phyloP scores from a whole-genome alignment of 1,140 invertebrate species.

The Polyergus mexicanus region DNA sequence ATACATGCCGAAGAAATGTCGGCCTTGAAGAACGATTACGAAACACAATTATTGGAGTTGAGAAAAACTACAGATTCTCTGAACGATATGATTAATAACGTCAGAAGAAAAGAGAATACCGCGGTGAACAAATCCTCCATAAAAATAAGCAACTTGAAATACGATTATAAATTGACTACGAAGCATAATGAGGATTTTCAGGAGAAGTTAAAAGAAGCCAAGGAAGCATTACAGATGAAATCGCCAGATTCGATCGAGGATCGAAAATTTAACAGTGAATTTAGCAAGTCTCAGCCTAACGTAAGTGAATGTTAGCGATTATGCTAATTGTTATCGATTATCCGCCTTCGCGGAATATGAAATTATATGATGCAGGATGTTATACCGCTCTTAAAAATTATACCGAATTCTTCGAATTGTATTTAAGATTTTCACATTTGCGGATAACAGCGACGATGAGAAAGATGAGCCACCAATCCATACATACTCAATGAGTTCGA shows the following conservation, averaged over 20 bases:
- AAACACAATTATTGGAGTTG: not conserved
- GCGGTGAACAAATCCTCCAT: not conserved
- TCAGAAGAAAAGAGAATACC: not conserved
- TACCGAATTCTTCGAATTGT: not conserved
- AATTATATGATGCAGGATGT: conserved; percentile 8
- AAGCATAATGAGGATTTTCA: not conserved
- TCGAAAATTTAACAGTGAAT: not conserved
- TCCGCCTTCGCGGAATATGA: not conserved
- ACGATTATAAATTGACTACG: not conserved
- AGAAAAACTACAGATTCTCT: not conserved
- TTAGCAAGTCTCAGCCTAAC: not conserved
- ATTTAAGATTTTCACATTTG: not conserved
- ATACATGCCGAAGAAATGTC: not conserved
- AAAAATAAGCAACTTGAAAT: not conserved
- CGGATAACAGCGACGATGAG: not conserved
- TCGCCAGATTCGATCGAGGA: not conserved
- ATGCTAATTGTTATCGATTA: conserved; percentile 5
- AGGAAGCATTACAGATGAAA: not conserved
- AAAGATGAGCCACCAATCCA: not conserved
- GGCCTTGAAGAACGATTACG: not conserved
- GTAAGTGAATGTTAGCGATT: conserved; percentile 5
- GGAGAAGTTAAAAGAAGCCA: not conserved
- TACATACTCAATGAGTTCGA: not conserved
- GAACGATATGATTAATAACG: not conserved
- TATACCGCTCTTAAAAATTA: not conserved